Evolutionary conservation across 2,113 vertebrate species (phyloP), one percentile per base, ranked within the genome.

Genomic region (Garra rufa): DNA sequence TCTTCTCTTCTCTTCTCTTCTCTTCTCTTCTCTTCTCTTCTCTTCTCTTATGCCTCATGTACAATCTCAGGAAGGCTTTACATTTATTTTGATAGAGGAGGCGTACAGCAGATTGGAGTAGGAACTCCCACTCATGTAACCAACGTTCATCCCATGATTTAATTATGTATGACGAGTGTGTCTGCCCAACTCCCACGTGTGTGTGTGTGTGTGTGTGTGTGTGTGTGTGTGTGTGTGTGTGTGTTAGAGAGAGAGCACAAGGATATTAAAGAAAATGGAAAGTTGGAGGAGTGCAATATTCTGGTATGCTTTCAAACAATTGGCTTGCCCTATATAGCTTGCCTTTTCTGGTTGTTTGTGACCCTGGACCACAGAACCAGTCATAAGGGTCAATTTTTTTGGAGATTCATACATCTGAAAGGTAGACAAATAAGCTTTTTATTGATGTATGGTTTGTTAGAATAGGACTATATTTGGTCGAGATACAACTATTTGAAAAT

Each of bases 51-150:
- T 48, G 1, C 44, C 38, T 43, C 50, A 76, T 26, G 13, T 57
- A 28, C 43, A 43, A 5, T n/a, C 24, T 61, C 38, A 34, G 28
- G 6, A 28, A 81, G 70, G 14, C 50, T 48, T 43, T 17, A 43
- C 30, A 78, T 78, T 17, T 61, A 17, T 59, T 59, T 76, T 61
- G 34, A 59, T 3, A 26, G n/a, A 9, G 9, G 48, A 55, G 4
- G 28, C 48, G 2, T 26, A 52, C 24, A 57, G 48, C 19, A 48
- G 55, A 73, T 63, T 38, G 24, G 34, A 43, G 69, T 65, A 77
- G 71, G 52, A 50, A 77, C 63, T 71, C 81, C 70, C 44, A 81
- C 83, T 83, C 75, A 63, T 43, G 44, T 86, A 61, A 88, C 50
- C 26, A 70, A 24, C 76, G 83, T 88, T 76, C 65, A 73, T 30